These are phyloP conservation scores for Agriopis aurantiaria DNA, from an alignment of 2,888 invertebrate genomes.

Conservation along the genomic window DNA sequence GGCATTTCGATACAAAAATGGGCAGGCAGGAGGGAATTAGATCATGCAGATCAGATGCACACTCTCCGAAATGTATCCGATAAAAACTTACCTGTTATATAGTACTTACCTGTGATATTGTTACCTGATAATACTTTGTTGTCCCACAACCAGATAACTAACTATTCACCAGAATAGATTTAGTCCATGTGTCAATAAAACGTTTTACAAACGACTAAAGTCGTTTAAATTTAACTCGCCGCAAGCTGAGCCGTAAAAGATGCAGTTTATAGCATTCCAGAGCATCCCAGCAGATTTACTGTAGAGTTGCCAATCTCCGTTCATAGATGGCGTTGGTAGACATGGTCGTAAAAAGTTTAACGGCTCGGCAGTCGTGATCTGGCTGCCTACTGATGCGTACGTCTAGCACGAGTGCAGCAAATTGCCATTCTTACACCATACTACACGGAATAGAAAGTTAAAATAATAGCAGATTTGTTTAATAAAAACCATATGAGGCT, in stretches of 20 bases:
- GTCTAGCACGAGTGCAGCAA: slow-evolving; percentile 33
- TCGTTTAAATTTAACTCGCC: slow-evolving; percentile 78
- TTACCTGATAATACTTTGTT: slow-evolving; percentile 2
- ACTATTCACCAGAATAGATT: slow-evolving; percentile 12
- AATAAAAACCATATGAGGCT: no score
- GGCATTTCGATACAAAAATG: no score
- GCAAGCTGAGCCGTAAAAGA: slow-evolving; percentile 73
- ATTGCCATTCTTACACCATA: not conserved
- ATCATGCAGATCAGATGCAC: no score
- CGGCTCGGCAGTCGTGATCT: slow-evolving; percentile 59
- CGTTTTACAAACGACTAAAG: slow-evolving; percentile 65
- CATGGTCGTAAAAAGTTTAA: slow-evolving; percentile 75
- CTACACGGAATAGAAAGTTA: no score
- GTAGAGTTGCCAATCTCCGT: slow-evolving; percentile 73
- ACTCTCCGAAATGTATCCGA: no score
- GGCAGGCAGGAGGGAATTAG: no score
- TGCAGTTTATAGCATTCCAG: slow-evolving; percentile 60
- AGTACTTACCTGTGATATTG: no score
- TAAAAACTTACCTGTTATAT: no score
- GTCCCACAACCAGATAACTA: not conserved
- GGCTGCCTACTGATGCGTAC: slow-evolving; percentile 52
- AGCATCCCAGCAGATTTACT: slow-evolving; percentile 63
- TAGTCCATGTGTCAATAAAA: slow-evolving; percentile 52
- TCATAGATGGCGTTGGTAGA: slow-evolving; percentile 73
- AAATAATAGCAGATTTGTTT: no score